Evolutionary conservation across 2,797 vertebrate species (phyloP).

Genomic region (Tadarida brasiliensis): DNA sequence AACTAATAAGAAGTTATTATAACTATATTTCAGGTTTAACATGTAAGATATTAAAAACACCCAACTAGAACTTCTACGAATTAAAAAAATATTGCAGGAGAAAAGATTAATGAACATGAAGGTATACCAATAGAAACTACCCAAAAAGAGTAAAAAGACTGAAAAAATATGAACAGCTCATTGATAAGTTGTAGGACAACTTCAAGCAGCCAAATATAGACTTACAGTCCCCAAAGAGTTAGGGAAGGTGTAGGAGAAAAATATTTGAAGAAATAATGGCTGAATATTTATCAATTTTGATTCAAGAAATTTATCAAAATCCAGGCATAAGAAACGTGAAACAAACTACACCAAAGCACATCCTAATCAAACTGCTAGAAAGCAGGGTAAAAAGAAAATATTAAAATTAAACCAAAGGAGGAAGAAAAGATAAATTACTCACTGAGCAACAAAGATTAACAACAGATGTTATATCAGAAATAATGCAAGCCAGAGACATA

Average conservation of each 20-base stretch:
- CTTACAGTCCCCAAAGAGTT: neutral
- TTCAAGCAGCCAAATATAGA: neutral
- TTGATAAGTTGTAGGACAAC: neutral
- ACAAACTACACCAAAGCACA: neutral
- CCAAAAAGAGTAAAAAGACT: neutral
- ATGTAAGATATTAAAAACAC: neutral
- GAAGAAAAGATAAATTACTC: neutral
- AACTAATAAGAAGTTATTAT: neutral
- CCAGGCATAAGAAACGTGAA: conserved; percentile 12
- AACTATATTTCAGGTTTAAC: conserved; percentile 33
- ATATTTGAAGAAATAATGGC: conserved; percentile 46
- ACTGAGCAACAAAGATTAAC: conserved; percentile 26
- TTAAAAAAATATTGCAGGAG: neutral
- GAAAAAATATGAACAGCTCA: neutral
- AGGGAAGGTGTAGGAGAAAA: neutral
- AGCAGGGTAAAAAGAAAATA: conserved; percentile 22
- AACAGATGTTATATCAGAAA: conserved; percentile 1
- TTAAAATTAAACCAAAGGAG: conserved; percentile 18
- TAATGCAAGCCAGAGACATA: conserved; percentile 6
- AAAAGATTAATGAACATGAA: neutral
- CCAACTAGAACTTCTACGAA: neutral
- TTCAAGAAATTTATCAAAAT: conserved; percentile 31
- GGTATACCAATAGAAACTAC: neutral
- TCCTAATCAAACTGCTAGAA: conserved; percentile 11
- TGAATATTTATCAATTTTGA: conserved; percentile 30